phyloP scores from a whole-genome alignment of 2,113 vertebrate species.

The Mormoops blainvillei region DNA sequence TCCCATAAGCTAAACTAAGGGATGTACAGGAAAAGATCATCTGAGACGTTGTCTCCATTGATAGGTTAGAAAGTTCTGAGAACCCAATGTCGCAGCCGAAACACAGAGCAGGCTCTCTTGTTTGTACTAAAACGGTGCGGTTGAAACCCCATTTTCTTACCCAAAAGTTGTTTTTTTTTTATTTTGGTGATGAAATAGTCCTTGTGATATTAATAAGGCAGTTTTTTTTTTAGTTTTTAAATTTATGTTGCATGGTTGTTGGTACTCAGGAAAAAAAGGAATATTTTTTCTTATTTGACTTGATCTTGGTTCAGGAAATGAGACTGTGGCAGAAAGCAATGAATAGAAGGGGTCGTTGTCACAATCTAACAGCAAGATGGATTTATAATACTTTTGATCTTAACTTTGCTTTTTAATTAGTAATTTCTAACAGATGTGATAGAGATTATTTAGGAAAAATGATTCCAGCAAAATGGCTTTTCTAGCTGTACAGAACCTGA shows the following conservation, averaged over 20 bases:
- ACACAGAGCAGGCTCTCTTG: constrained; percentile 27
- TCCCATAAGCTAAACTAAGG: constrained; percentile 47
- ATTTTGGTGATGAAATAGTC: constrained; percentile 53
- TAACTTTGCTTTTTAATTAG: constrained; percentile 71
- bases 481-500: not conserved
- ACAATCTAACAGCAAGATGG: not conserved
- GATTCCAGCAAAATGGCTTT: not conserved
- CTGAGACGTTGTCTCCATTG: not conserved
- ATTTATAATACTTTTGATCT: not conserved
- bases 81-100: constrained; percentile 41
- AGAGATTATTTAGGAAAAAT: not conserved
- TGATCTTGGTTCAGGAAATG: not conserved
- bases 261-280: not conserved
- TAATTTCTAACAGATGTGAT: not conserved
- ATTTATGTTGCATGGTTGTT: not conserved
- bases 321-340: not conserved
- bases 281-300: not conserved
- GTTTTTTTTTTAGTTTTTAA: constrained; percentile 19
- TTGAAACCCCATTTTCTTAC: constrained; percentile 53
- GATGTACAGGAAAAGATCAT: not conserved
- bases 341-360: not conserved
- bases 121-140: not conserved
- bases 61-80: constrained; percentile 55
- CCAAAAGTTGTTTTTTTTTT: constrained; percentile 61
- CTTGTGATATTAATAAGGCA: not conserved